Evolutionary conservation across 2,797 vertebrate species (phyloP), one percentile per base, ranked within the genome.

Genomic region (Spinus olivaceus): DNA sequence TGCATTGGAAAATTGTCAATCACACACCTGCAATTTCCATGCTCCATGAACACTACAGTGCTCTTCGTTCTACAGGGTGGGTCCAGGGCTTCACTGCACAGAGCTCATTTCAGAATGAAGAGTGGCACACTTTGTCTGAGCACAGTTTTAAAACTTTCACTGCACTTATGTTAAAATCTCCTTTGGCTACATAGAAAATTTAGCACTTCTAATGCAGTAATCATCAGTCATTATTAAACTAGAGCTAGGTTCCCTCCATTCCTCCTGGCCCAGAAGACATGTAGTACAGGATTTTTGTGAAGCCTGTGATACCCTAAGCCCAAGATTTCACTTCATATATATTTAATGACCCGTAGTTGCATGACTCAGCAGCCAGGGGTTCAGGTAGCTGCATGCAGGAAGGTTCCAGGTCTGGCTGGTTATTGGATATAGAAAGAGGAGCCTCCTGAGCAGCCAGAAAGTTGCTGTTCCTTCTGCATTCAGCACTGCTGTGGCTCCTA

Each of bases 71-170:
- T 63, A 13, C 42, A 41, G n/a, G 41, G 2, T 33, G 23, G 20
- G 18, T n/a, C 44, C 12, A n/a, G 28, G 35, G n/a, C 42, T 63
- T 59, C 35, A 50, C 16, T 0, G 0, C 56, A 59, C 8, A 0
- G 6, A 81, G 24, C 30, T 92, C 11, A 12, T 17, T 54, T 28
- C 25, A 73, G 50, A 42, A 54, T 27, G 17, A 70, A 64, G 57
- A 54, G 32, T 56, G 51, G 33, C 16, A 24, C 8, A 2, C 15
- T 65, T 3, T 2, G 18, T 66, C 14, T 65, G 54, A 66, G 27
- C 32, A 30, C 9, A n/a, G 24, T 61, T 72, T 63, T 61, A n/a
- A 82, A 66, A 18, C 11, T 79, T 76, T 44, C 47, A 53, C 19
- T 50, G 7, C 25, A 23, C 17, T 61, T 41, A 19, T 1, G 5